phyloP scores from a whole-genome alignment of 2,888 invertebrate genomes.

The Frankliniella fusca region DNA sequence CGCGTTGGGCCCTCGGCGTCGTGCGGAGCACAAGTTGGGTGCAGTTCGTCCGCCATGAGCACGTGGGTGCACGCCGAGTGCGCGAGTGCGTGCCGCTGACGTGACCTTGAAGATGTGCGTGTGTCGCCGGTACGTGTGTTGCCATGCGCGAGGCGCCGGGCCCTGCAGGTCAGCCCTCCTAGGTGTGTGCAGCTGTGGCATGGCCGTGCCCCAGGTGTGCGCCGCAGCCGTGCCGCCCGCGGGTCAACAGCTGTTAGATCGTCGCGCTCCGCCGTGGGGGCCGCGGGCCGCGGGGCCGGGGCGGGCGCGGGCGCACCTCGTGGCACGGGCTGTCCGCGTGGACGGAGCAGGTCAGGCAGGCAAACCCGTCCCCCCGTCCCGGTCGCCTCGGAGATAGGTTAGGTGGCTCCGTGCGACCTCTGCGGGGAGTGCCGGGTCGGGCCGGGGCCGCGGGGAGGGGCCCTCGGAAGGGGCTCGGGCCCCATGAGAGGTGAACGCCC shows the following conservation, averaged over 20 bases:
- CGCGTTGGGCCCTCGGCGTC: neutral
- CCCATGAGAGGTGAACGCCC: neutral
- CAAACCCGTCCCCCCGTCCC: neutral
- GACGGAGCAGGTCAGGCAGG: neutral
- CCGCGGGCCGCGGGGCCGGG: neutral
- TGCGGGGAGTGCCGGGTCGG: neutral
- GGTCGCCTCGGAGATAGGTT: conserved; percentile 4
- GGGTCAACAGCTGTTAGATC: neutral
- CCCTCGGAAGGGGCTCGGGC: neutral
- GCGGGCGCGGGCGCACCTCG: conserved; percentile 30
- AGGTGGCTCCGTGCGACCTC: conserved; percentile 10
- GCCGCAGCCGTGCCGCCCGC: neutral
- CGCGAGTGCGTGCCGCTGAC: neutral
- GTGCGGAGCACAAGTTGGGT: neutral
- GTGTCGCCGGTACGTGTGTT: conserved; percentile 5
- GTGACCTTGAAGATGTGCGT: neutral
- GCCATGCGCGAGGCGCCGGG: conserved; percentile 32
- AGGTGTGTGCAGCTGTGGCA: neutral
- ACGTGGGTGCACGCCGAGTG: neutral
- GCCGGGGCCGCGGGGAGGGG: neutral
- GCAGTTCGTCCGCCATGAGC: neutral
- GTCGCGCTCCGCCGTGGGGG: neutral
- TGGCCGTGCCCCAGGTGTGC: neutral
- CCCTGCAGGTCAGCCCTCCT: too few relatives aligned
- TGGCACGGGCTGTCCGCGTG: conserved; percentile 33